phyloP scores from a whole-genome alignment of 2,113 vertebrate genomes.

The Peromyscus maniculatus region DNA sequence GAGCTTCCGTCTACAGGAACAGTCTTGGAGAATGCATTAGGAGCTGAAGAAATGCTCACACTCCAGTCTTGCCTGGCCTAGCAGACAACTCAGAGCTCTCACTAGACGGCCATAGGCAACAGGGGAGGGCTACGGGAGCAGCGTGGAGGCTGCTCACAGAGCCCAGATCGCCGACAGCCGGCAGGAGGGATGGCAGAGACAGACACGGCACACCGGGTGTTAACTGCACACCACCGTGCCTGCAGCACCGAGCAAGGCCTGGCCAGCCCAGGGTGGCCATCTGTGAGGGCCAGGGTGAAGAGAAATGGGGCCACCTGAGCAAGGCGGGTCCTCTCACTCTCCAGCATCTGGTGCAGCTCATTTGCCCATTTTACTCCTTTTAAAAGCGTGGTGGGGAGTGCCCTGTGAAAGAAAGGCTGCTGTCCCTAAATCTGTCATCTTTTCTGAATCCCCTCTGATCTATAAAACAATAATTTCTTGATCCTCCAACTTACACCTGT shows the following conservation, averaged over 20 bases:
- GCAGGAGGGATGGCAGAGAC: neutral
- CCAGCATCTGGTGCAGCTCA: neutral
- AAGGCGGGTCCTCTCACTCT: neutral
- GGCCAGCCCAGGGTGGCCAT: neutral
- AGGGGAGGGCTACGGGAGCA: neutral
- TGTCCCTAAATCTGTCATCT: neutral
- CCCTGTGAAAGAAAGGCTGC: neutral
- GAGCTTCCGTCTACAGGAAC: slow-evolving; percentile 19
- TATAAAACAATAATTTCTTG: neutral
- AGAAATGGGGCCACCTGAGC: too few relatives aligned
- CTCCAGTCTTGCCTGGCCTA: neutral
- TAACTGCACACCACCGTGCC: neutral
- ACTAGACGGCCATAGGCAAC: neutral
- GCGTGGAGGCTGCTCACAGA: neutral
- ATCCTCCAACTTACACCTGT: neutral
- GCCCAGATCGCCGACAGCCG: neutral
- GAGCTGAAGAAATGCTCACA: slow-evolving; percentile 33
- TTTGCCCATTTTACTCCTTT: neutral
- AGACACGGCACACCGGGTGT: neutral
- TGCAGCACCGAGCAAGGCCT: neutral
- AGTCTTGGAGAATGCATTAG: slow-evolving; percentile 54
- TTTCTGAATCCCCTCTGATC: slow-evolving; percentile 12
- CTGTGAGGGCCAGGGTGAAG: neutral
- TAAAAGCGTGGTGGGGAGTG: neutral
- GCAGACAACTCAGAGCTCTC: neutral